Base-by-base conservation (phyloP, 2,888 invertebrate species). In the Scaptomyza polygonia region DNA sequence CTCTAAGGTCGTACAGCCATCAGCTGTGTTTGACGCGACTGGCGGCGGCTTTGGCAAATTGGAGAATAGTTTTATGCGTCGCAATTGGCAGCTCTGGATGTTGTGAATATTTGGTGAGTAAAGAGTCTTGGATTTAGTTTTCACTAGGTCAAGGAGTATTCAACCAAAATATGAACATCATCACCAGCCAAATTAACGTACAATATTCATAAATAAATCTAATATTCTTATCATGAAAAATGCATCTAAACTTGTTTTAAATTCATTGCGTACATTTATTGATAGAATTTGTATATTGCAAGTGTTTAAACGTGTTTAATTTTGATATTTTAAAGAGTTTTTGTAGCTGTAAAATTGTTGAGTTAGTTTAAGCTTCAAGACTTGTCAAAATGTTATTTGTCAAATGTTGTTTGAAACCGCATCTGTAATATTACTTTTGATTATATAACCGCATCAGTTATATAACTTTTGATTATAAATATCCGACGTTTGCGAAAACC, bases 1-100 rank as follows among this genome's bases (percentile, higher is more conserved):
- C 77, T 58, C 56, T 61, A 67, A 59, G 85, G 79, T 78, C 67
- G 75, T 67, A 78, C 67, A 53, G 42, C 39, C 44, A 56, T 34
- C 72, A 61, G 54, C 77, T 67, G 77, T 27, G 43, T 32, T 34
- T 72, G 77, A 77, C 67, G 49, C 51, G 51, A 8, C 32, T 45
- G 48, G 40, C 47, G 52, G 39, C 51, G 58, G 25, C 53, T 30
- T 45, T 27, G 18, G 18, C 7, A 47, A 45, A 8, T 34, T 16
- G 25, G 34, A 29, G 39, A 49, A 56, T 34, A 53, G 55, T 54
- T 62, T 44, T 49, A 79, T 66, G 77, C 67, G 61, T 69, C 66
- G 81, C 81, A 72, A 82, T 70, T 82, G 88, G 67, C 81, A 85
- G 71, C 51, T 67, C 34, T 64, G 79, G 62, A 65, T 69, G 61